Base-by-base conservation (phyloP, 2,113 vertebrate species). In the Corydoras sp. region DNA sequence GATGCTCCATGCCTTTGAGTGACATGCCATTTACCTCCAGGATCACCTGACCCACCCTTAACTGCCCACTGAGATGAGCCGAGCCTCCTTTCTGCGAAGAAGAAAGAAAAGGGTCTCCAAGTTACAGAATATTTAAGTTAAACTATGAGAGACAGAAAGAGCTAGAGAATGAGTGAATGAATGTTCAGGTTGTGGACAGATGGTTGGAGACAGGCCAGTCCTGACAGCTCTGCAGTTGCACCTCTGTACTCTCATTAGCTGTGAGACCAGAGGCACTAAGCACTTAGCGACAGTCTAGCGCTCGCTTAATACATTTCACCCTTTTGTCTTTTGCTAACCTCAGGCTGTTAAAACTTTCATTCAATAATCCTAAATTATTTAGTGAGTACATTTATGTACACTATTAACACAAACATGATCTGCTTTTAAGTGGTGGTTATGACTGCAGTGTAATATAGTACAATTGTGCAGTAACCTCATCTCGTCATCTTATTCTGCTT, bases 21-120 rank as follows among this genome's bases (percentile, higher is more conserved):
- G 93, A 85, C 0, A 90, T 76, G 14, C 94, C 93, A 0, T 97
- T 95, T 80, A 97, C 93, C 76, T 97, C 94, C 86, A 97, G 56
- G 76, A 97, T 95, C 82, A 97, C 91, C 3, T 97, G 95, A 11
- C 95, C 94, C 82, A 97, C 95, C 84, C 89, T 92, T 78, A 97
- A 88, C 86, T 93, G 90, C 31, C 92, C 91, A 0, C 91, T 92
- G 84, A 91, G 93, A 83, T 97, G 90, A 0, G 93, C 94, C 0
- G 93, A 97, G 18, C 95, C 94, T 0, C 94, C 95, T 11, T 91
- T 89, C 95, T 97, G 90, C 3, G 49, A 68, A 64, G 63, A 66
- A 35, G 50, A 18, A 48, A 55, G 53, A 56, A 60, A 29, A 56
- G 13, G n/a, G 54, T 7, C 6, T 3, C 18, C 6, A 0, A 60